These are phyloP conservation scores for Tetramorium simillimum DNA, from an alignment of 1,140 invertebrate species.

Conservation along the genomic window DNA sequence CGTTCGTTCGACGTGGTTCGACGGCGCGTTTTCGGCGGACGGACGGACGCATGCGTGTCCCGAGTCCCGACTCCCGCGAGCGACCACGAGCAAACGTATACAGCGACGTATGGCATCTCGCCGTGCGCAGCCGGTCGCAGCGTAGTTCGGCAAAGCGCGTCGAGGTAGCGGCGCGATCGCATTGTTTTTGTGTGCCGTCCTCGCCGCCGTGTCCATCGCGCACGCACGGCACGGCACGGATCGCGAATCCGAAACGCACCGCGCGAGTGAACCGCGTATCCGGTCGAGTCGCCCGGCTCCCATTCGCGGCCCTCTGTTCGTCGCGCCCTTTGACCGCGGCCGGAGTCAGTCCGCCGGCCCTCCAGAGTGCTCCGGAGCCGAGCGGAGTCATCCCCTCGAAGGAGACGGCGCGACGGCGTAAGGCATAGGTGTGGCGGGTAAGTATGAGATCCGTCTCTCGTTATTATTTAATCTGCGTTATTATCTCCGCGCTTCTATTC, in stretches of 20 bases:
- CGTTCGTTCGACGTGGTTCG: too few species aligned
- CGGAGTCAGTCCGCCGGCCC: not conserved
- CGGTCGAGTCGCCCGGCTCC: not conserved
- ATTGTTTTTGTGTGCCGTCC: constrained; percentile 74
- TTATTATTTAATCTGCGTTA: too few species aligned
- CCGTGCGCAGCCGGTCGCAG: constrained; percentile 11
- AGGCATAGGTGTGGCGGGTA: constrained; percentile 31
- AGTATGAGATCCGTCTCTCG: constrained; percentile 14
- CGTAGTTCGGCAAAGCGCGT: constrained; percentile 71
- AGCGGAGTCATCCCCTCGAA: not conserved
- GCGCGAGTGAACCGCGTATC: constrained; percentile 20
- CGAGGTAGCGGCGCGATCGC: constrained; percentile 75
- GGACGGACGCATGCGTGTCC: constrained; percentile 59
- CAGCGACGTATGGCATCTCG: too few species aligned
- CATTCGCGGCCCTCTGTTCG: not conserved
- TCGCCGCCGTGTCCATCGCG: constrained; percentile 54
- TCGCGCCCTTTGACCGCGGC: not conserved
- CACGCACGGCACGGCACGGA: not conserved
- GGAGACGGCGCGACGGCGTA: not conserved
- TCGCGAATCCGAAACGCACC: not conserved
- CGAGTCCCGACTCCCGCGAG: too few species aligned
- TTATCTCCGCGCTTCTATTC: too few species aligned
- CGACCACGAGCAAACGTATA: too few species aligned
- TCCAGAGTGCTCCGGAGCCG: not conserved
- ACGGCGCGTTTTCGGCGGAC: constrained; percentile 3